Conservation (phyloP, 30 jellyfish, hydroid and myxozoan genomes). For the Cassiopea andromeda region DNA sequence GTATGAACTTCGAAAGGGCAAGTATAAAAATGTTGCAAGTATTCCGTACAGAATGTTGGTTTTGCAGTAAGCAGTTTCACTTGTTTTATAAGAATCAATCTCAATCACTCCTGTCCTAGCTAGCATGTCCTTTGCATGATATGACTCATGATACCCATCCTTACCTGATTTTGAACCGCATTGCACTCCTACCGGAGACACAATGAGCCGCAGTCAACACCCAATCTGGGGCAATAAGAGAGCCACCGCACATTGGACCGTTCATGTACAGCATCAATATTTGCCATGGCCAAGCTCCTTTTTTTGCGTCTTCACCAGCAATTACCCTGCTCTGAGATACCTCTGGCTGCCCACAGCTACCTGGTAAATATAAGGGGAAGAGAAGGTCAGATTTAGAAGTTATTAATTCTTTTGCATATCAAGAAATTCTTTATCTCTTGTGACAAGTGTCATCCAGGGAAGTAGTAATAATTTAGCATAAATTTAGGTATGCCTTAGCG, state of each 20-base stretch:
- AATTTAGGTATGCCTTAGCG: too few relatives aligned
- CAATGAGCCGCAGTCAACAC: constrained; percentile 94
- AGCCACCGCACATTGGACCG: constrained; percentile 91
- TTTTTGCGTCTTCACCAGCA: constrained; percentile 80
- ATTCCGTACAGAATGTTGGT: too few relatives aligned
- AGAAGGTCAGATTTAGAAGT: background rate
- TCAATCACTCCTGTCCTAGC: too few relatives aligned
- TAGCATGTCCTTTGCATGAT: background rate
- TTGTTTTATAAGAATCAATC: too few relatives aligned
- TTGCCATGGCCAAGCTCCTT: constrained; percentile 99
- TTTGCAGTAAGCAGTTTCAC: too few relatives aligned
- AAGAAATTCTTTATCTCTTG: too few relatives aligned
- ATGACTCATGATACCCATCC: background rate
- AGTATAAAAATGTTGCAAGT: too few relatives aligned
- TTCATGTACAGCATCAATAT: constrained; percentile 73
- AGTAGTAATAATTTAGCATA: too few relatives aligned
- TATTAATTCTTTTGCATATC: too few relatives aligned
- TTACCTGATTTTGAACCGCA: constrained; percentile 45
- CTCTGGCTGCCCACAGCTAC: constrained; percentile 81
- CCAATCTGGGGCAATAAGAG: constrained; percentile 82
- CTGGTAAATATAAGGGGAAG: constrained; percentile 19
- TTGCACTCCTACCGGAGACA: constrained; percentile 65
- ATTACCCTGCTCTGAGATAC: constrained; percentile 72
- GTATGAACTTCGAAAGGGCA: too few relatives aligned
- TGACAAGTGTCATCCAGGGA: too few relatives aligned